Percentiles rank a stretch among this genome's conserved stretches.
phyloP scores from a whole-genome alignment of 2,888 invertebrate species.

The Cremastinae sp. region DNA sequence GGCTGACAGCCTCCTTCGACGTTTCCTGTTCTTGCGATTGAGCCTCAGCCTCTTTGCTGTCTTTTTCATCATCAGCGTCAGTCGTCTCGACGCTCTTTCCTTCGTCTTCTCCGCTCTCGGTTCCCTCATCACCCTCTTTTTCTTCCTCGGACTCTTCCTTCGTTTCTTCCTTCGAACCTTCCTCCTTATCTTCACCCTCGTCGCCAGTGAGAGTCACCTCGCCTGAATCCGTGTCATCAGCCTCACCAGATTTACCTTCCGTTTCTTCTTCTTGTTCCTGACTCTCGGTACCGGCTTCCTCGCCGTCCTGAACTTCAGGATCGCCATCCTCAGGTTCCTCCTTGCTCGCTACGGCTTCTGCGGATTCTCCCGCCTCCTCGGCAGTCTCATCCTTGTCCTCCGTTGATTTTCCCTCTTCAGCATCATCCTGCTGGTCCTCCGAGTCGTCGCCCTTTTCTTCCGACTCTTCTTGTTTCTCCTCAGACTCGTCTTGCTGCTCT shows the following conservation, averaged over 20 bases:
- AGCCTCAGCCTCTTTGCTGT: slow-evolving; percentile 53
- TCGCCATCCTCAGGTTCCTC: slow-evolving; percentile 68
- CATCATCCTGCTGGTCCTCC: slow-evolving; percentile 53
- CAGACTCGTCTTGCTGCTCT: slow-evolving; percentile 54
- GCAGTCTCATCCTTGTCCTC: slow-evolving; percentile 55
- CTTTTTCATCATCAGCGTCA: slow-evolving; percentile 57
- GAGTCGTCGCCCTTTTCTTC: too few species aligned
- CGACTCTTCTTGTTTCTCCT: slow-evolving; percentile 39
- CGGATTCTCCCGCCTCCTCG: slow-evolving; percentile 42
- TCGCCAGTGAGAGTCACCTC: slow-evolving; percentile 56
- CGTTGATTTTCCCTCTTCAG: slow-evolving; percentile 55
- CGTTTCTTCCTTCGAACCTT: slow-evolving; percentile 48
- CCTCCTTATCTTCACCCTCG: slow-evolving; percentile 52
- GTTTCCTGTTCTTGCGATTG: slow-evolving; percentile 60
- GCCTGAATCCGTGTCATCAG: slow-evolving; percentile 73
- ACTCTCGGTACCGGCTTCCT: slow-evolving; percentile 59
- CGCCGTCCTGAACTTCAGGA: slow-evolving; percentile 64
- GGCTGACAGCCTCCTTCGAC: slow-evolving; percentile 58
- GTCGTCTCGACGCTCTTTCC: slow-evolving; percentile 60
- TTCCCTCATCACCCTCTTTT: slow-evolving; percentile 60
- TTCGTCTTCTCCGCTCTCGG: slow-evolving; percentile 52
- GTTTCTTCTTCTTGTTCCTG: slow-evolving; percentile 65
- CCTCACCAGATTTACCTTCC: slow-evolving; percentile 64
- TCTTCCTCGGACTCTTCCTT: slow-evolving; percentile 55
- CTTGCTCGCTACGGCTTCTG: slow-evolving; percentile 48